Evolutionary conservation across 2,888 invertebrate species (phyloP), one percentile per base, ranked within the genome.

Genomic region (Heteromyza rotundicornis): DNA sequence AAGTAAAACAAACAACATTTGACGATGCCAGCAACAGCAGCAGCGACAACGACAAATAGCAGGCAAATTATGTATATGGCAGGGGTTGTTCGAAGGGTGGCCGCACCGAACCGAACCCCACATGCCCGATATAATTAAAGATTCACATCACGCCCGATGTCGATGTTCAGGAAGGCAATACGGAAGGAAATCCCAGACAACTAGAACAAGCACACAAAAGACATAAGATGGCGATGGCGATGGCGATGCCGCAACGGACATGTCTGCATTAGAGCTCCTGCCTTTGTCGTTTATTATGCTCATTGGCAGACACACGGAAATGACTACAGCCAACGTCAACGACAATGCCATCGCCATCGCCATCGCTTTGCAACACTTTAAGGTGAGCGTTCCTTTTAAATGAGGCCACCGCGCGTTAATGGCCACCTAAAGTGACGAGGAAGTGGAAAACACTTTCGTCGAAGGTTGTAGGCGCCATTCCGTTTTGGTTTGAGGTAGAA

Each of bases 141-240:
- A 57, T 57, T 53, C 57, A 23, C 49, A 49, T 27, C 61, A 61
- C 57, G 61, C 23, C 35, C 17, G 40, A 40, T 14, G 40, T 10
- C 14, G 10, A 5, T 27, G 5, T 27, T 7, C 27, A 27, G 7
- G 27, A 7, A 27, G 27, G 10, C 27, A 60, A 16, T 10, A 14
- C 54, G 12, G 35, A 50, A 56, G 50, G n/a, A 60, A 57, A 44
- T 55, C 47, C 44, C 22, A 24, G 32, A 57, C 32, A 36, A 35
- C 14, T 12, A 17, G 10, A 51, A 20, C 44, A 47, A 53, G 44
- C 12, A 52, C 20, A 53, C 40, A n/a, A n/a, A 58, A 16, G 51
- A 51, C 10, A 27, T 32, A 51, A 27, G 27, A n/a, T n/a, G n/a
- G n/a, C n/a, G n/a, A n/a, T n/a, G n/a, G n/a, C n/a, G n/a, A n/a